Evolutionary conservation across 2,797 vertebrate genomes (phyloP), one percentile per base, ranked within the genome.

Genomic region (Microcaecilia unicolor): DNA sequence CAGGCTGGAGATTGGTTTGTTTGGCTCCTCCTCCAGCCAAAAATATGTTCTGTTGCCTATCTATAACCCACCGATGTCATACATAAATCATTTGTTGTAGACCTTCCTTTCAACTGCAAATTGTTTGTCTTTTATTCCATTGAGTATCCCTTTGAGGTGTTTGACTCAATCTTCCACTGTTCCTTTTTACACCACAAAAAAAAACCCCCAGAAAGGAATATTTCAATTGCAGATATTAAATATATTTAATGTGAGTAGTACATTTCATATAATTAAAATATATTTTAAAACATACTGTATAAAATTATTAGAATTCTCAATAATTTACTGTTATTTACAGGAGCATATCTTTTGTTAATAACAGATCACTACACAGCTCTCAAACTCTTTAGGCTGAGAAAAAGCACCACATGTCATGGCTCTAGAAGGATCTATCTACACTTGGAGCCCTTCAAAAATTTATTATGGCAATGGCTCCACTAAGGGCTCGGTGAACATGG

Each of bases 301-400:
- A 73, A 78, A 83, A 83, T 73, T 76, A 77, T 77, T 74, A 79
- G 44, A 72, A 59, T 56, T 76, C 61, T 81, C 73, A 86, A 86
- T 86, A 86, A 86, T 69, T 86, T 85, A 86, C 65, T 62, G 53
- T 37, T 81, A 83, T 84, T 81, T 83, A 84, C 80, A 84, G 44
- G 59, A 78, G 55, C 67, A 66, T 64, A 62, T 18, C n/a, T n/a
- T n/a, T n/a, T n/a, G n/a, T n/a, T n/a, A n/a, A n/a, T n/a, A n/a
- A 44, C 40, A 31, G n/a, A 51, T 45, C 55, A 39, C 51, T 30
- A 21, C 44, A 16, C 8, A 43, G 29, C 31, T 48, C 44, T n/a
- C 36, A 52, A 15, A 40, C 37, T 34, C 30, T 31, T 36, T 14
- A 6, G 36, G 37, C 18, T 19, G 25, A 14, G 11, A 11, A 10